phyloP scores from a whole-genome alignment of 1,140 invertebrate genomes.

The Subanguina moxae region DNA sequence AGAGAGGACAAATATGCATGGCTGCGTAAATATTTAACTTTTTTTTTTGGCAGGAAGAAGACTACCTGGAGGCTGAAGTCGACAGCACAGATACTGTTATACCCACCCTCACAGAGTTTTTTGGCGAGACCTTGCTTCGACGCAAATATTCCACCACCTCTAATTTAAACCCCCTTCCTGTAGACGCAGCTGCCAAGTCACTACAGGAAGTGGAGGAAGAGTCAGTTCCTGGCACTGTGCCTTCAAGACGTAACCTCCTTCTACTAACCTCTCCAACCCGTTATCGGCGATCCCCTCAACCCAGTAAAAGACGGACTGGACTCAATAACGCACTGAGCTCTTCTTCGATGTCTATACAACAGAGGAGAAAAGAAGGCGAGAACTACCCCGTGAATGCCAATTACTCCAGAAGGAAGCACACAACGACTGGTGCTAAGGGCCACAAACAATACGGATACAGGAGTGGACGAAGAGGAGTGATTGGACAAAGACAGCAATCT shows the following conservation, averaged over 20 bases:
- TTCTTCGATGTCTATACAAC: neutral
- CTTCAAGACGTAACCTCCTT: neutral
- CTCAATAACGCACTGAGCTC: neutral
- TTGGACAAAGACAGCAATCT: constrained; percentile 1
- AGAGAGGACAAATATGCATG: too few species aligned
- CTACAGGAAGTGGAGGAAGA: constrained; percentile 1
- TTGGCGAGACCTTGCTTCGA: constrained; percentile 41
- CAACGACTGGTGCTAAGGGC: too few species aligned
- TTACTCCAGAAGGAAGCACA: neutral
- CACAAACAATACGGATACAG: too few species aligned
- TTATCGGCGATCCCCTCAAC: neutral
- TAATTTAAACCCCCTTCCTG: neutral
- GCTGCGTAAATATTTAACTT: too few species aligned
- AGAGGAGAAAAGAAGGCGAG: neutral
- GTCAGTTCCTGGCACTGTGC: neutral
- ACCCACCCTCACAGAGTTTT: constrained; percentile 45
- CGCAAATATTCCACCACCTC: neutral
- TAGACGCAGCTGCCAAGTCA: neutral
- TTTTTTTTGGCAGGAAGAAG: constrained; percentile 14
- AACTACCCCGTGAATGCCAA: constrained; percentile 12
- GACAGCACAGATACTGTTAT: constrained; percentile 43
- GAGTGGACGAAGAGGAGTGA: neutral
- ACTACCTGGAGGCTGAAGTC: constrained; percentile 54
- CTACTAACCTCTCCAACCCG: neutral
- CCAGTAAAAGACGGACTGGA: neutral